Percentiles rank a stretch among this genome's conserved stretches.
Conservation (phyloP, 2,888 invertebrate species). For the Morinoia aosen region DNA sequence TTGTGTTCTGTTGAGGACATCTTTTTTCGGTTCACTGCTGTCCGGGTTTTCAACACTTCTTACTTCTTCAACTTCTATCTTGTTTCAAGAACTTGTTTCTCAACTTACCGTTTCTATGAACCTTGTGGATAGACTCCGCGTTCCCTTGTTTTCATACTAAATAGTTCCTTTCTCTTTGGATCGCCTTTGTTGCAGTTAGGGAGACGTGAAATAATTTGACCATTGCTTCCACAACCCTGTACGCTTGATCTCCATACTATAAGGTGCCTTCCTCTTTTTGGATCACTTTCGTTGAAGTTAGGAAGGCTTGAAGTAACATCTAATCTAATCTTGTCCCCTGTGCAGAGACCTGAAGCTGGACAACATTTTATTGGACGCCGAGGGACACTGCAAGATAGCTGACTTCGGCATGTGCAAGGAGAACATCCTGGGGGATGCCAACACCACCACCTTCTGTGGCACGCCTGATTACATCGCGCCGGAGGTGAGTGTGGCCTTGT, state of each 20-base stretch:
- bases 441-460: conserved; percentile 98
- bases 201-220: background rate
- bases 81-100: too few relatives aligned
- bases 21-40: too few relatives aligned
- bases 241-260: background rate
- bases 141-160: background rate
- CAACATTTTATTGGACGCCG: conserved; percentile 96
- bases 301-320: background rate
- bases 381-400: conserved; percentile 94
- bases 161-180: too few relatives aligned
- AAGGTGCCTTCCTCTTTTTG: too few relatives aligned
- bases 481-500: conserved; percentile 76
- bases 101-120: too few relatives aligned
- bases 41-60: too few relatives aligned
- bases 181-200: too few relatives aligned
- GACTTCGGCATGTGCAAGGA: conserved; percentile 99
- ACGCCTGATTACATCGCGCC: conserved; percentile 99
- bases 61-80: too few relatives aligned
- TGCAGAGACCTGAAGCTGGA: conserved; percentile 95
- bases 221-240: background rate
- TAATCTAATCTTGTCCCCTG: conserved; percentile 53
- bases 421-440: conserved; percentile 87
- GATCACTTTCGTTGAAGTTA: background rate
- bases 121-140: too few relatives aligned
- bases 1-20: background rate